Base-by-base conservation (phyloP, 2,888 invertebrate genomes). In the Noctuana brunneofusca region DNA sequence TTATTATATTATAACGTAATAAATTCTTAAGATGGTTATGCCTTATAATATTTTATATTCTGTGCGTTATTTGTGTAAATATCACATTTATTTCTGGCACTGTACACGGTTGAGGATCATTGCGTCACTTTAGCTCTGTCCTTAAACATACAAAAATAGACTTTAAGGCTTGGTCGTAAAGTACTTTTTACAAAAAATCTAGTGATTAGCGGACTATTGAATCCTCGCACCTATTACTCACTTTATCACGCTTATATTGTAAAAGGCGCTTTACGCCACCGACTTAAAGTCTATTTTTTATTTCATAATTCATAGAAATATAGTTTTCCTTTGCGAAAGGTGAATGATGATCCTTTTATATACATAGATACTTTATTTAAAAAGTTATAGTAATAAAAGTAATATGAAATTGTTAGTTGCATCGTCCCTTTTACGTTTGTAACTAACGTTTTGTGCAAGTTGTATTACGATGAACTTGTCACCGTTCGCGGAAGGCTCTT, bases 61-160 rank as follows among this genome's bases (percentile, higher is more conserved):
- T 78, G 77, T 77, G 80, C 82, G 80, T 84, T 83, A 81, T 81
- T 81, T 79, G 76, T 87, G 87, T 87, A 87, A 87, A 87, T 87
- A 87, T 81, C 78, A 77, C 68, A 56, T 71, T 77, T 79, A 43
- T 56, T 56, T 56, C 41, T 50, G 55, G 32, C 56, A 63, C 14
- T 52, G 27, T 11, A 49, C n/a, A 16, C 30, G 41, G 38, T 50
- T 24, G 6, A 16, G 48, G 54, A 35, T 49, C 20, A 20, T 49
- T 49, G 3, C 14, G 22, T 48, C 27, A 30, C 8, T 55, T 38
- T 22, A 35, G 46, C 24, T 14, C 12, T 14, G 48, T 18, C 38
- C 5, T 30, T 11, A 16, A 38, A 38, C 27, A 14, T 5, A 48
- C 24, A 1, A 56, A 43, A 30, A 8, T 56, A 27, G 24, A 56